phyloP scores from a whole-genome alignment of 2,888 invertebrate genomes.

The Microdon myrmicae region DNA sequence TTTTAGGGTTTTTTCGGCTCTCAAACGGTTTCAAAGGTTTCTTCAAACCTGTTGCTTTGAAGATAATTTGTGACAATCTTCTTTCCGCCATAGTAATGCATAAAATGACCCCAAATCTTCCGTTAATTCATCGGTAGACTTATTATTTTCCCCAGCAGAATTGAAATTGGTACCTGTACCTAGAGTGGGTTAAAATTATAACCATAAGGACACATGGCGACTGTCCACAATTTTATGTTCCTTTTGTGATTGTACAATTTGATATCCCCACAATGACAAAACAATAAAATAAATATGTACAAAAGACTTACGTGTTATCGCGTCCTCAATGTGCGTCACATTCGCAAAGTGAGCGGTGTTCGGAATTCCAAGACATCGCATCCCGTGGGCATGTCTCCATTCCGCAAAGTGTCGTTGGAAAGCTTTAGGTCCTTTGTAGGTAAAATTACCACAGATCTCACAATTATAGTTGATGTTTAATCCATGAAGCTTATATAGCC shows the following conservation, averaged over 20 bases:
- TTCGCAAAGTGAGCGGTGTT: conserved; percentile 99
- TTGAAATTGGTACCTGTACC: no score
- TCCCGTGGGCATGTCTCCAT: conserved; percentile 91
- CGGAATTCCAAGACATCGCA: conserved; percentile 98
- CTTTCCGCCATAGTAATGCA: no score
- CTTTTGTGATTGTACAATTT: background rate
- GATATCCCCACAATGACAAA: background rate
- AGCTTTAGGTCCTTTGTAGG: conserved; percentile 98
- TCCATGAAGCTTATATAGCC: conserved; percentile 98
- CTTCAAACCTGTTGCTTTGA: no score
- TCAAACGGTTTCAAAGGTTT: no score
- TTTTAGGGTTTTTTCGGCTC: no score
- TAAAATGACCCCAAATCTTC: no score
- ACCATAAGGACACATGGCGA: conserved; percentile 1
- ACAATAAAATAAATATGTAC: background rate
- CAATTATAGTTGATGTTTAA: conserved; percentile 98
- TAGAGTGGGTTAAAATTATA: no score
- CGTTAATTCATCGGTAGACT: no score
- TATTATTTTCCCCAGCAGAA: no score
- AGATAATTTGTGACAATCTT: no score
- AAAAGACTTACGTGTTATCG: conserved; percentile 83
- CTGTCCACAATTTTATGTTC: background rate
- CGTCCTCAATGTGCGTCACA: conserved; percentile 98
- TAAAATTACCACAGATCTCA: conserved; percentile 99
- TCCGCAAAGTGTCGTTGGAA: conserved; percentile 99